Base-by-base conservation (phyloP, 2,888 invertebrate genomes). In the Eucera pruinosa region DNA sequence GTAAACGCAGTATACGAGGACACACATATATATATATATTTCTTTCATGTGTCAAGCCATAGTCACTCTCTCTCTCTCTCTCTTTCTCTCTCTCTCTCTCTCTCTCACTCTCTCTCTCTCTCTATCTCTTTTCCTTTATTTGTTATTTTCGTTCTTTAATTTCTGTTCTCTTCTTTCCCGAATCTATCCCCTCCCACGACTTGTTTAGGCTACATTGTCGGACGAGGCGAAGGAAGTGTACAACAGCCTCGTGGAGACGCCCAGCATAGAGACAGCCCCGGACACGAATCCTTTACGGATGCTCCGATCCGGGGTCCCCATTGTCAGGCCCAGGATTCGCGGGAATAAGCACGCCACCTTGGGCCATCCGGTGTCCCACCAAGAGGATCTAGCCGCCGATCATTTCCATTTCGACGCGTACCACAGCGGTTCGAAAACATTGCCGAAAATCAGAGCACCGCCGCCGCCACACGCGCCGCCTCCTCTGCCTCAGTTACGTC, bases 211-310 rank as follows among this genome's bases (percentile, higher is more conserved):
- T 33, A 96, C 96, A 33, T 94, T 98, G 86, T 97, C 97, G 20
- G 96, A 96, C 88, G 97, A 98, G 92, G 97, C 98, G 55, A 97
- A 97, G 90, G 95, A 97, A 89, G 99, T 98, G 0, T 99, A 99
- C 93, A 96, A 97, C 89, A 96, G 97, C 87, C 94, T 99, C 62
- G 97, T 99, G 66, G 98, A 98, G 90, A 92, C 93, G 83, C 93
- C 93, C 5, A 89, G 81, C 88, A 83, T 90, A 62, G 92, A 91
- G 83, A 88, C 82, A 11, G 71, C 92, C 69, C 76, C 90, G 2
- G 92, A 92, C 27, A 90, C 92, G 27, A 96, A 96, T 91, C 96
- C 96, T 0, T 91, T 96, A 83, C 93, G 95, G 82, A 95, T 96
- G 94, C 92, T 96, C 66, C 93, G 95, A 45, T 94, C 94, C 11